Conservation (phyloP, 2,888 invertebrate genomes). For the Eupithecia insigniata region DNA sequence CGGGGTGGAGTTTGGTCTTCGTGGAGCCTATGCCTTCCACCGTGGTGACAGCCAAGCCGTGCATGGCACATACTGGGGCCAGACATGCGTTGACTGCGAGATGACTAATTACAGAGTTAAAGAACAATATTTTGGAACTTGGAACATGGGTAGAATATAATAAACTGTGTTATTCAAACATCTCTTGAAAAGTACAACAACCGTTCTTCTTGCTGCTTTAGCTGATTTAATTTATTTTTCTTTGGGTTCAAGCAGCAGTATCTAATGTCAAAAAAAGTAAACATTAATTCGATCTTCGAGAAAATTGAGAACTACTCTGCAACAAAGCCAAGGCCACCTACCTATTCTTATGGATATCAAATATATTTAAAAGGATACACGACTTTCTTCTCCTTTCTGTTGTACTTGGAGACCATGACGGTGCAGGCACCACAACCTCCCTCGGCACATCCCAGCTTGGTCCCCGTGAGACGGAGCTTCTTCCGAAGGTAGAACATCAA, state of each 20-base stretch:
- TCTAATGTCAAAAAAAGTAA: no score
- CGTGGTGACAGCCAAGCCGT: slow-evolving; percentile 92
- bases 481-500: slow-evolving; percentile 92
- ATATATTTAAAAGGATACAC: slow-evolving; percentile 70
- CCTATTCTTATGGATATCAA: neutral
- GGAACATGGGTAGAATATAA: neutral
- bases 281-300: neutral
- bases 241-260: neutral
- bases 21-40: slow-evolving; percentile 94
- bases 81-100: slow-evolving; percentile 92
- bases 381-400: slow-evolving; percentile 82
- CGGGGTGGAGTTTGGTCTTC: slow-evolving; percentile 89
- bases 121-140: slow-evolving; percentile 22
- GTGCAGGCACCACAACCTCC: slow-evolving; percentile 99
- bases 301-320: neutral
- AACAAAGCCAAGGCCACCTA: neutral
- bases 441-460: slow-evolving; percentile 96
- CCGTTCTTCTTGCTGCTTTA: neutral
- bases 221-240: neutral
- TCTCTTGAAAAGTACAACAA: neutral
- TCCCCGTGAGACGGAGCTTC: slow-evolving; percentile 92
- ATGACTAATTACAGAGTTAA: slow-evolving; percentile 80
- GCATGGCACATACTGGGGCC: slow-evolving; percentile 91
- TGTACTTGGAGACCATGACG: slow-evolving; percentile 94
- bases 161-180: neutral